Base-by-base conservation (phyloP, 1,140 invertebrate species). In the Aphidius gifuensis region DNA sequence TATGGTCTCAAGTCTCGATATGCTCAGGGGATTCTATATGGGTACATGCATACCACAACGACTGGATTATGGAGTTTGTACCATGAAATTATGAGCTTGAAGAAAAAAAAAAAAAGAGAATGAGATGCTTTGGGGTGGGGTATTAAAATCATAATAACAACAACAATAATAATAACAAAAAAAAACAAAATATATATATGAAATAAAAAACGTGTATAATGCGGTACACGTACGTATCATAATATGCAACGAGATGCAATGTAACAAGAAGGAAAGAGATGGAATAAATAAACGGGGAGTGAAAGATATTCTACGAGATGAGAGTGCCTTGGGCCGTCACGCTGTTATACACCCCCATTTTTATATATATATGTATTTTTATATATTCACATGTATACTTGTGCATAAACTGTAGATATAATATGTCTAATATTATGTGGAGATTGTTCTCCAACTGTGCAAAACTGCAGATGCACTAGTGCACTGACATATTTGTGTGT, bases 31-130 rank as follows among this genome's bases (percentile, higher is more conserved):
- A 64, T 53, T 60, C 60, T 64, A 58, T 55, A 61, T 58, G 72
- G 71, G 68, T 62, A 64, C 65, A 46, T 64, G 48, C 60, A 56
- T 70, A 70, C 65, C 71, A 74, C 68, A 68, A 69, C 72, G 72
- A 76, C 71, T 75, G 71, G 71, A 77, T 75, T 76, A 76, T 75
- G 72, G 75, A 74, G 74, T 77, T 78, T 71, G 70, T 70, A 73
- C 69, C 72, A 70, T 69, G 70, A 68, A 71, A 78, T 78, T 75
- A 71, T 70, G 72, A 71, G 23, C 23, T 32, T 32, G 23, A 32
- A 4, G 23, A 32, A 32, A 32, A 32, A 32, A 32, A 32, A 32
- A 32, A 16, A n/a, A n/a, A n/a, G 23, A 23, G 23, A 23, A 23
- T 23, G 23, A 32, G 23, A 32, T 32, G 23, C 4, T 32, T 32